Conservation (phyloP, 2,113 vertebrate species). For the Uropsilus gracilis region DNA sequence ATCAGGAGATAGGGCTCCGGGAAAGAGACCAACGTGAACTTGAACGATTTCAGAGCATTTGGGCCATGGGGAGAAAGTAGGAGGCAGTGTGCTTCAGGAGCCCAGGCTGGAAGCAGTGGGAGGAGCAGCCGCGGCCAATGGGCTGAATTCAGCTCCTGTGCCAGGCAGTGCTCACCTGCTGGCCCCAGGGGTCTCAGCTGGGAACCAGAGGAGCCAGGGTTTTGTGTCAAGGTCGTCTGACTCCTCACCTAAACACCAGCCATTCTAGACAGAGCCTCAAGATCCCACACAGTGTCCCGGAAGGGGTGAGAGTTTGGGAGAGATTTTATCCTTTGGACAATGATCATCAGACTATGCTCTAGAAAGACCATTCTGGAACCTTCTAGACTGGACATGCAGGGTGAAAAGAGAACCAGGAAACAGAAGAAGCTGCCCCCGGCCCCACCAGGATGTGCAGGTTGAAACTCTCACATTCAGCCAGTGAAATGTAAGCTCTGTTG, state of each 20-base stretch:
- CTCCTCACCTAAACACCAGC: neutral
- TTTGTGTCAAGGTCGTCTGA: neutral
- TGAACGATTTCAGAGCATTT: neutral
- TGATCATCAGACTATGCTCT: neutral
- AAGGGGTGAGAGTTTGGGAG: neutral
- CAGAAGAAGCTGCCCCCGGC: neutral
- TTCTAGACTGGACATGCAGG: neutral
- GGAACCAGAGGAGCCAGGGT: neutral
- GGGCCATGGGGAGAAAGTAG: neutral
- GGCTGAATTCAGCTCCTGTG: neutral
- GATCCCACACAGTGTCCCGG: neutral
- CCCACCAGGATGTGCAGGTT: neutral
- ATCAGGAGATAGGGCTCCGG: neutral
- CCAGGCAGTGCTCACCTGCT: neutral
- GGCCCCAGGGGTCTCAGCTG: no score
- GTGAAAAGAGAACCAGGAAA: neutral
- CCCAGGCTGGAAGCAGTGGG: neutral
- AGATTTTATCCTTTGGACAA: neutral
- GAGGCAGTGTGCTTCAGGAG: accelerated
- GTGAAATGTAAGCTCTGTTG: neutral
- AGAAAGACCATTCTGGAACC: neutral
- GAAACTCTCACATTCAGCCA: neutral
- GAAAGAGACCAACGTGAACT: neutral
- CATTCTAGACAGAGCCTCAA: neutral
- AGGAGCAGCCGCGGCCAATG: accelerated